These are phyloP conservation scores for Kryphioiulus occultus DNA, from an alignment of 2,888 invertebrate genomes.

Conservation along the genomic window DNA sequence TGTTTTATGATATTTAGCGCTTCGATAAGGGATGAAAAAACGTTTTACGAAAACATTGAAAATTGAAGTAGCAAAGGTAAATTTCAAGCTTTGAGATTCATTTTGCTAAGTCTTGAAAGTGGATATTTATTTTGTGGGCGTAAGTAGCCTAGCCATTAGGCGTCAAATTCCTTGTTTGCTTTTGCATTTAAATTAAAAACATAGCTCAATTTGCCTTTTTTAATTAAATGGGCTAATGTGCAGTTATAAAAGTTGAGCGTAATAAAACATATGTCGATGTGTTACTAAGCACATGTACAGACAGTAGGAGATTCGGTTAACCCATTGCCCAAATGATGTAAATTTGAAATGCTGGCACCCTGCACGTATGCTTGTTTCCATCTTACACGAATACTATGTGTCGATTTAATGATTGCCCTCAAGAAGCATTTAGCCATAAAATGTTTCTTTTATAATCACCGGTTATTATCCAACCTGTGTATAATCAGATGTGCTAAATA, in stretches of 20 bases:
- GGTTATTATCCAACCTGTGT: conserved; percentile 20
- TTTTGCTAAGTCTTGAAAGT: too few relatives aligned
- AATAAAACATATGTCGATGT: conserved; percentile 8
- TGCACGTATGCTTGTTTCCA: not conserved
- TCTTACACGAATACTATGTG: not conserved
- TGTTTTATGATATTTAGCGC: too few relatives aligned
- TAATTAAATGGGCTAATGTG: not conserved
- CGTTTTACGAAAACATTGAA: too few relatives aligned
- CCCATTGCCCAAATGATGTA: conserved; percentile 24
- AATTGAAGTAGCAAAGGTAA: too few relatives aligned
- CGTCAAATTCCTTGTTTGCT: not conserved
- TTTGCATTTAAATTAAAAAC: not conserved
- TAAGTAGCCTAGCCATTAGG: too few relatives aligned
- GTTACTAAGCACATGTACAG: not conserved
- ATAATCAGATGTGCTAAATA: conserved; percentile 27
- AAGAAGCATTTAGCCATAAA: conserved; percentile 16
- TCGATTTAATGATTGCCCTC: conserved; percentile 15
- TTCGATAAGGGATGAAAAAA: too few relatives aligned
- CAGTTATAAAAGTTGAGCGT: not conserved
- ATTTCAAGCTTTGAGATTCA: too few relatives aligned
- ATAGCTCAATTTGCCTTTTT: not conserved
- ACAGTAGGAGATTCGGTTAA: not conserved
- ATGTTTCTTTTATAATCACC: conserved; percentile 10
- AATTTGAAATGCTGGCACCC: not conserved
- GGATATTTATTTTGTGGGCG: not conserved